A percentile compares a stretch with the other conserved stretches of the same genome.
Conservation (phyloP, 2,888 invertebrate species). For the Erannis defoliaria region DNA sequence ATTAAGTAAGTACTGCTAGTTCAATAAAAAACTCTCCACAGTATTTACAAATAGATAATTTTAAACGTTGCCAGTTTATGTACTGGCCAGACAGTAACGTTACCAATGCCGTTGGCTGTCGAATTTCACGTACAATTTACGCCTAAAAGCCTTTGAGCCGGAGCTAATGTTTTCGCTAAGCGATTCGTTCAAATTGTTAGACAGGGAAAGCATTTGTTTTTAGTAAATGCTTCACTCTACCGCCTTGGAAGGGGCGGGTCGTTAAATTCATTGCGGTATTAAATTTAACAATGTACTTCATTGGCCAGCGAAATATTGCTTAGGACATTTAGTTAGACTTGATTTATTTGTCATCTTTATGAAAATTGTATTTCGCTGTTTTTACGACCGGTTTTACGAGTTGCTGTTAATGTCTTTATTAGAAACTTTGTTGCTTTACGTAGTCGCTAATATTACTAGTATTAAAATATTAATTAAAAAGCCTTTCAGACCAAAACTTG, state of each 20-base stretch:
- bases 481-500: background rate
- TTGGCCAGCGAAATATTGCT: slow-evolving; percentile 35
- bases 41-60: background rate
- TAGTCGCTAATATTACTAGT: slow-evolving; percentile 4
- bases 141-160: slow-evolving; percentile 79
- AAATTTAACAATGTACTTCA: slow-evolving; percentile 46
- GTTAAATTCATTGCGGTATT: slow-evolving; percentile 58
- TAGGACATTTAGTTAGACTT: slow-evolving; percentile 37
- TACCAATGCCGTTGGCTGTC: slow-evolving; percentile 67
- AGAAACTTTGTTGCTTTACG: slow-evolving; percentile 31
- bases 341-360: slow-evolving; percentile 40
- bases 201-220: slow-evolving; percentile 50
- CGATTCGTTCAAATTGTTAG: slow-evolving; percentile 68
- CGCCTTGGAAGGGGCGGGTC: slow-evolving; percentile 52
- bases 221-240: slow-evolving; percentile 59
- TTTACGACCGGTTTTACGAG: slow-evolving; percentile 32
- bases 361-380: slow-evolving; percentile 37
- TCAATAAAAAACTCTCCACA: too few relatives aligned
- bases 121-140: slow-evolving; percentile 84
- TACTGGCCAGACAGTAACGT: slow-evolving; percentile 20
- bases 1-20: too few relatives aligned
- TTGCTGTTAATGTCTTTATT: slow-evolving; percentile 34
- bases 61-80: background rate
- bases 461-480: slow-evolving; percentile 18
- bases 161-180: slow-evolving; percentile 82